phyloP scores from a whole-genome alignment of 2,797 vertebrate species.

The Aphelocoma californica region DNA sequence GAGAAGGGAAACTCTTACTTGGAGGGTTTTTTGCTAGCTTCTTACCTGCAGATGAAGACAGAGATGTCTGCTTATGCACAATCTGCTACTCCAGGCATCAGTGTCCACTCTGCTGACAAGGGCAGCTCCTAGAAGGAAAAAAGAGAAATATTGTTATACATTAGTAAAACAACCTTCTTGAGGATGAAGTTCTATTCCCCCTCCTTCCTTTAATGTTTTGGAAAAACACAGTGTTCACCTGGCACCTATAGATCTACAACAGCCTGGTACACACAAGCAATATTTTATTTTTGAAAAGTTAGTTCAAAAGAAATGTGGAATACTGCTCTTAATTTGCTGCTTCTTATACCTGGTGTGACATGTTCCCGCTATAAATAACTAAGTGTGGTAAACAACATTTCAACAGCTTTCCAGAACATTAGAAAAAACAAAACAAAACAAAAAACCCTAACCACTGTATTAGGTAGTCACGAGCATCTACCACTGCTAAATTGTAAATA shows the following conservation, averaged over 20 bases:
- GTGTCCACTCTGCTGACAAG: not conserved
- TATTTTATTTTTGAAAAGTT: not conserved
- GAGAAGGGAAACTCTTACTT: not conserved
- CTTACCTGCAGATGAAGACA: not conserved
- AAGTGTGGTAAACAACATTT: not conserved
- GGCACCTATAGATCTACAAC: not conserved
- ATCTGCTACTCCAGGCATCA: not conserved
- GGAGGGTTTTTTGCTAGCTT: not conserved
- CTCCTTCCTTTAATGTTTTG: not conserved
- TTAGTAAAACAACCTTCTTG: not conserved
- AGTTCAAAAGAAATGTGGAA: not conserved
- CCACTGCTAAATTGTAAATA: not conserved
- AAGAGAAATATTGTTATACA: not conserved
- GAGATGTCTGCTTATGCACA: not conserved
- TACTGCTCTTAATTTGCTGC: not conserved
- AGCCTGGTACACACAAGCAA: not conserved
- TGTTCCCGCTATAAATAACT: not conserved
- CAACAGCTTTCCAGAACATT: not conserved
- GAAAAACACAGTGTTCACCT: not conserved
- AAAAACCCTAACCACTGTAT: not conserved
- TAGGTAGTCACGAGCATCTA: not conserved
- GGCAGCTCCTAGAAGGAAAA: not conserved
- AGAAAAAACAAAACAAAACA: not conserved
- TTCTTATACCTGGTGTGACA: not conserved
- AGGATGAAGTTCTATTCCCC: not conserved